Percentiles rank a stretch among this genome's conserved stretches.
Conservation (phyloP, 2,797 vertebrate species). For the Clangula hyemalis region DNA sequence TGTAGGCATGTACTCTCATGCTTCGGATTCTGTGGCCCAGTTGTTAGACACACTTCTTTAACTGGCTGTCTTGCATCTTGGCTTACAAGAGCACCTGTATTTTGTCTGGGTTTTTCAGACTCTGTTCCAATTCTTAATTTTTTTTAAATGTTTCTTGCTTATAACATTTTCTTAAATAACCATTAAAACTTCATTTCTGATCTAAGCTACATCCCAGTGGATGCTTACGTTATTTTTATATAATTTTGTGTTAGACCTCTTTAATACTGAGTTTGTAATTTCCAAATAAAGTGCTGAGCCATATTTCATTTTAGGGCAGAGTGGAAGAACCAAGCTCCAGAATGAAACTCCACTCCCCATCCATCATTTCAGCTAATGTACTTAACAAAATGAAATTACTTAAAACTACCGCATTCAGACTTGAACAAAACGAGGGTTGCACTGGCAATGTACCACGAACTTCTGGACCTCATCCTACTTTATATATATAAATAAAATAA, state of each 20-base stretch:
- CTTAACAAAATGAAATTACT: background rate
- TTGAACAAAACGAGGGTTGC: background rate
- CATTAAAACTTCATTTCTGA: background rate
- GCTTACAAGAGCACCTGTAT: conserved; percentile 60
- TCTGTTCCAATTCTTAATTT: conserved; percentile 3
- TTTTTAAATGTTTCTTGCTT: conserved; percentile 9
- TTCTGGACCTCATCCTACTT: background rate
- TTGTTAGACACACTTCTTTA: conserved; percentile 38
- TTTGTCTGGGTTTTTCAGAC: conserved; percentile 64
- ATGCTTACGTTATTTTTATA: background rate
- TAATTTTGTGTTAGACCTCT: background rate
- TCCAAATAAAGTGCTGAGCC: background rate
- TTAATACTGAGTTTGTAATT: background rate
- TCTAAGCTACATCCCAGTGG: background rate
- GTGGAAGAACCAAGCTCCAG: background rate
- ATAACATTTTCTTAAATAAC: background rate
- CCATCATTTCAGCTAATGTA: background rate
- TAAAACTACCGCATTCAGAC: background rate
- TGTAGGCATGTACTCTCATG: conserved; percentile 55
- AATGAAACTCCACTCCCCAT: background rate
- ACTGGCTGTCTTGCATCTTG: conserved; percentile 48
- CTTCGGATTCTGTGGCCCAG: conserved; percentile 36
- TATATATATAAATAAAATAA: background rate
- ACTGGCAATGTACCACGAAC: background rate
- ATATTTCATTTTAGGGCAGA: background rate